Evolutionary conservation across 2,113 vertebrate genomes (phyloP), one percentile per base, ranked within the genome.

Genomic region (Clinocottus analis): DNA sequence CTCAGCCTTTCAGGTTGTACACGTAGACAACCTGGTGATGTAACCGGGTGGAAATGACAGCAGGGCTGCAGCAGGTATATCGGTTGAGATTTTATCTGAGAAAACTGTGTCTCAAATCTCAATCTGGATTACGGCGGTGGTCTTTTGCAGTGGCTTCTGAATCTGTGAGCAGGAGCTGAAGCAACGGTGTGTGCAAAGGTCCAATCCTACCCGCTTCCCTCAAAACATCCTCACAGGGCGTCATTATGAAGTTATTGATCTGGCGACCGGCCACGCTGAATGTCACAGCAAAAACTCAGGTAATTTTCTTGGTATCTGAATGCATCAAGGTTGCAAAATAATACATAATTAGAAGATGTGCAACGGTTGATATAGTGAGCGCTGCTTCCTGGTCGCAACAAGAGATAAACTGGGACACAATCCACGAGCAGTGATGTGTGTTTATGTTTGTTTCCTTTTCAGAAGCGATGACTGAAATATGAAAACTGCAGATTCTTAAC

Each of bases 191-290:
- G 66, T 45, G 77, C 77, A 49, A 37, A 77, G 75, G 61, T 84
- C 37, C 83, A 84, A 86, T 75, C 80, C 75, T 41, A 67, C 59
- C 63, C 62, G 76, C 35, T 76, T 84, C 84, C 53, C 64, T 82
- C 69, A 72, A 79, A 84, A 88, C n/a, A n/a, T 77, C 80, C 85
- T 87, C 90, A 66, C 75, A 80, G 85, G 87, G 83, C 60, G 31
- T 90, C 84, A 77, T 89, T 89, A 88, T 84, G 82, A 84, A 73
- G 66, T 67, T 88, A 91, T 88, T 74, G 90, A 92, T 91, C 87
- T 61, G 83, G 71, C 7, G 21, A 71, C 61, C 11, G 43, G 31
- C 82, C 59, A 16, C 13, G 72, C 75, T 85, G 85, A 90, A 87
- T 77, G 79, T 80, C 88, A 84, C 80, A 19, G 67, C 31, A 33